These are phyloP conservation scores for Phymorhynchus buccinoides DNA, from an alignment of 1,140 invertebrate genomes.

Conservation along the genomic window DNA sequence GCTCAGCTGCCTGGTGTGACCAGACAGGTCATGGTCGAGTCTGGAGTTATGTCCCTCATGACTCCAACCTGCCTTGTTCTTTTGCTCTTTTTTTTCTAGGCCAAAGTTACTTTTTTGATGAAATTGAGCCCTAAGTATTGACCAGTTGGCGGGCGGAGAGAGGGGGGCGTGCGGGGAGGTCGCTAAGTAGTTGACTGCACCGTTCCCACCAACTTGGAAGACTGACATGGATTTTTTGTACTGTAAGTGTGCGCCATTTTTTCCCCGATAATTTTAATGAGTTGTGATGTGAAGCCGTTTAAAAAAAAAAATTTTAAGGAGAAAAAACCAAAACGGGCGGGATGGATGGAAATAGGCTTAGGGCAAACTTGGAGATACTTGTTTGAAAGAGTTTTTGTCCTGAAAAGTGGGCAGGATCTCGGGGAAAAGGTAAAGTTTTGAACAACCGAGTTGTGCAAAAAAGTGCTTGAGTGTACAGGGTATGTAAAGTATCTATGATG, in stretches of 20 bases:
- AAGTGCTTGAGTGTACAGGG: constrained; percentile 10
- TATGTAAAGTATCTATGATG: constrained; percentile 32
- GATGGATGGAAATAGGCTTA: neutral
- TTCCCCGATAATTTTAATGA: constrained; percentile 31
- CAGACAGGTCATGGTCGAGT: constrained; percentile 30
- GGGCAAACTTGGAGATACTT: neutral
- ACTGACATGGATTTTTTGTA: constrained; percentile 32
- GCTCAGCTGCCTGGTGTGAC: constrained; percentile 28
- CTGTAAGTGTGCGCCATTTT: constrained; percentile 27
- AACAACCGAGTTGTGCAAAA: constrained; percentile 7
- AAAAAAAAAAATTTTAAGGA: neutral
- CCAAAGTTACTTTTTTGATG: constrained; percentile 26
- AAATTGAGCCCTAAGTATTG: constrained; percentile 4
- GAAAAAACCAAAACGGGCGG: too few species aligned
- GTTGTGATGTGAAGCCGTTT: constrained; percentile 32
- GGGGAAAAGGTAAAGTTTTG: neutral
- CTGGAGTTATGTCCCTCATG: constrained; percentile 30
- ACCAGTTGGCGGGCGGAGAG: neutral
- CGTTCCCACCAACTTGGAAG: neutral
- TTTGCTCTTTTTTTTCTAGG: constrained; percentile 22
- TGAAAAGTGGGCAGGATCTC: neutral
- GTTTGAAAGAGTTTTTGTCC: neutral
- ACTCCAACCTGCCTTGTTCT: constrained; percentile 10
- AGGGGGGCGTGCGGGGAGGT: neutral
- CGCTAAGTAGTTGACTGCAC: neutral